Conservation (phyloP, 2,113 vertebrate genomes). For the Indri indri region DNA sequence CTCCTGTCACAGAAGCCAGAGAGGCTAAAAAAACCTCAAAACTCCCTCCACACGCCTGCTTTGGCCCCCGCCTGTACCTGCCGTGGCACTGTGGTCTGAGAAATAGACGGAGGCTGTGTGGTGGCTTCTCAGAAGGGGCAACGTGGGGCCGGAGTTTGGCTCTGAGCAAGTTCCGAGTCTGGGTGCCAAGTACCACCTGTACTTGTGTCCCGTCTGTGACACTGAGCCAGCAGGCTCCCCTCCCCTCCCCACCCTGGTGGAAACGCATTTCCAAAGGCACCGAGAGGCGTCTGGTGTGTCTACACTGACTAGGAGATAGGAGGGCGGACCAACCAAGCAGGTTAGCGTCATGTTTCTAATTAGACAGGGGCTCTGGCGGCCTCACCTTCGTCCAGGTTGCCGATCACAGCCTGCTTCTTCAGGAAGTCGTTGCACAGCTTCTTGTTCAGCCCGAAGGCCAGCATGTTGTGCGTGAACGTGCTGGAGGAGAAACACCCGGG, state of each 20-base stretch:
- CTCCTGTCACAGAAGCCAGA: neutral
- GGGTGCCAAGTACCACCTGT: fast-evolving
- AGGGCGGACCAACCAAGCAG: too few relatives aligned
- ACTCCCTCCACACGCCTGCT: fast-evolving
- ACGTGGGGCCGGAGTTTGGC: neutral
- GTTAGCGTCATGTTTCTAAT: too few relatives aligned
- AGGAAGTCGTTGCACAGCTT: constrained; percentile 96
- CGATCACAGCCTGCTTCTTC: constrained; percentile 97
- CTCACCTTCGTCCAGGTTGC: constrained; percentile 95
- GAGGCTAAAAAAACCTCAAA: neutral
- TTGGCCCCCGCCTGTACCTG: fast-evolving
- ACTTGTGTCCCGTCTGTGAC: neutral
- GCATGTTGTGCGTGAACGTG: constrained; percentile 98
- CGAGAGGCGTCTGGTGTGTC: too few relatives aligned
- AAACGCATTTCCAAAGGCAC: too few relatives aligned
- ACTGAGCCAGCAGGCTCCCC: fast-evolving
- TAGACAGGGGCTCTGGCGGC: too few relatives aligned
- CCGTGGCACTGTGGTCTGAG: neutral
- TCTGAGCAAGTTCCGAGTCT: neutral
- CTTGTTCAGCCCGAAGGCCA: constrained; percentile 95
- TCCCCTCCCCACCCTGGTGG: fast-evolving
- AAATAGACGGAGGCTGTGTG: fast-evolving
- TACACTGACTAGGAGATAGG: too few relatives aligned
- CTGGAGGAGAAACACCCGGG: constrained; percentile 76
- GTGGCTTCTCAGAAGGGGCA: neutral